Conservation (phyloP, 2,797 vertebrate genomes). For the Tiaroga cobitis region DNA sequence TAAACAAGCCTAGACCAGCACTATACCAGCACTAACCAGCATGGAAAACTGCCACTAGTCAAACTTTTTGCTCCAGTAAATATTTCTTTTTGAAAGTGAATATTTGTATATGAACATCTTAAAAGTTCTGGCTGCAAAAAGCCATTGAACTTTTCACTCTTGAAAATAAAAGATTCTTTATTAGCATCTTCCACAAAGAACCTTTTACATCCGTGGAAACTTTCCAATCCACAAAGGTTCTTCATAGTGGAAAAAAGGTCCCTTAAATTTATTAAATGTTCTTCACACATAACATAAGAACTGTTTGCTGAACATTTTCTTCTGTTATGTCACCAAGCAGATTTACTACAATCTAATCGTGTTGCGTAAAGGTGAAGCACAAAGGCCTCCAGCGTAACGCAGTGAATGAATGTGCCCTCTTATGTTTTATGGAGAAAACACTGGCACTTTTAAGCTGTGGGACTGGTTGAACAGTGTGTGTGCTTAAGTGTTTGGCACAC, state of each 20-base stretch:
- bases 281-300: neutral
- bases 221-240: neutral
- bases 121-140: neutral
- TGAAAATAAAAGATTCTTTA: neutral
- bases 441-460: neutral
- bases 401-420: neutral
- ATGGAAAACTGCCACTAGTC: neutral
- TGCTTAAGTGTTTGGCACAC: neutral
- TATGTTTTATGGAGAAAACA: slow-evolving; percentile 13
- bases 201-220: neutral
- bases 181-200: neutral
- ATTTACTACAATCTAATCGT: slow-evolving; percentile 8
- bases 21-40: too few species aligned
- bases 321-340: slow-evolving; percentile 6
- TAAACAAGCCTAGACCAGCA: too few species aligned
- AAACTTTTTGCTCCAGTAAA: neutral
- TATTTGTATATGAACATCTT: neutral
- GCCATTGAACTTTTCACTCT: neutral
- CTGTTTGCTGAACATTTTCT: neutral
- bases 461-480: slow-evolving; percentile 28
- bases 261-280: neutral
- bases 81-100: neutral
- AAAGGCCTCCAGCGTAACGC: neutral
- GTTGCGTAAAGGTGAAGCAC: neutral
- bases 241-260: neutral